phyloP scores from a whole-genome alignment of 2,888 invertebrate species.

The Apodemia mormo region DNA sequence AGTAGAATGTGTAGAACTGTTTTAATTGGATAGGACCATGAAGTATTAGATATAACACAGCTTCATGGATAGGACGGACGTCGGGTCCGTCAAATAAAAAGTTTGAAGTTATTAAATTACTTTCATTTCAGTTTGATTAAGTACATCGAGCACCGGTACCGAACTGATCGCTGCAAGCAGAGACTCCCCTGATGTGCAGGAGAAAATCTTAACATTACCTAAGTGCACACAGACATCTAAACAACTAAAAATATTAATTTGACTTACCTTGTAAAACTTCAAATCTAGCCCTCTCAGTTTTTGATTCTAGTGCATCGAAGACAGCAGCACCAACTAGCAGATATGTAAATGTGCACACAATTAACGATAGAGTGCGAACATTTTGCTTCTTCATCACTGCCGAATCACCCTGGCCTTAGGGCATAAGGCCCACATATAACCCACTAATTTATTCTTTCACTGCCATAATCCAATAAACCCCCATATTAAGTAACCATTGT shows the following conservation, averaged over 20 bases:
- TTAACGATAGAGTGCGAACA: conserved; percentile 99
- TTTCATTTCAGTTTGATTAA: too few species aligned
- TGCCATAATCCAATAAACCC: conserved; percentile 26
- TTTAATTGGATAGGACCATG: too few species aligned
- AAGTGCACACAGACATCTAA: too few species aligned
- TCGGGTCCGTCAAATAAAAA: too few species aligned
- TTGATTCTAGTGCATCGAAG: conserved; percentile 98
- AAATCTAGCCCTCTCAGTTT: conserved; percentile 95
- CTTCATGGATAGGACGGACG: too few species aligned
- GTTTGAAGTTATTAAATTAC: too few species aligned
- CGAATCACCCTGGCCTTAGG: conserved; percentile 65
- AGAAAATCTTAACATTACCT: too few species aligned
- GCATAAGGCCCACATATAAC: conserved; percentile 58
- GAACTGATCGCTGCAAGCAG: too few species aligned
- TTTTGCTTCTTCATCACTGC: conserved; percentile 99
- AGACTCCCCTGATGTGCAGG: too few species aligned
- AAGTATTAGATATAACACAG: too few species aligned
- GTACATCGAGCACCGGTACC: too few species aligned
- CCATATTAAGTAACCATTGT: conserved; percentile 60
- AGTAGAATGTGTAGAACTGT: too few species aligned
- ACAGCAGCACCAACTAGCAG: conserved; percentile 99
- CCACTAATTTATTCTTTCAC: conserved; percentile 34
- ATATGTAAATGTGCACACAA: conserved; percentile 99
- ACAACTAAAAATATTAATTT: background rate
- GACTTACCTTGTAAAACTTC: conserved; percentile 90